A percentile compares a stretch with the other conserved stretches of the same genome.
These are phyloP conservation scores for Thecocarcelia acutangulata DNA, from an alignment of 2,888 invertebrate genomes.

Conservation along the genomic window DNA sequence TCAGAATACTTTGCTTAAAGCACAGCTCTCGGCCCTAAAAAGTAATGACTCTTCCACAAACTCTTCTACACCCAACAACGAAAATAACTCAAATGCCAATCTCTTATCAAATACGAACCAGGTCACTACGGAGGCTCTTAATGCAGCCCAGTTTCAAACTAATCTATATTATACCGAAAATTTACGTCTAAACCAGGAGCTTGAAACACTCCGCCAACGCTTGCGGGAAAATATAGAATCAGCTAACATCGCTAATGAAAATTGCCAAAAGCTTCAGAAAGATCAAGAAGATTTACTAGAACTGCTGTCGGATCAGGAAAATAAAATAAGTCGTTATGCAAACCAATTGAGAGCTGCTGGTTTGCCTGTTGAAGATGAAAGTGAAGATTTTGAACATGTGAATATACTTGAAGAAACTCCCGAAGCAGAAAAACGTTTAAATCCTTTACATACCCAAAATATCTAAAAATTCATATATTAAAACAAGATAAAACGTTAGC, in stretches of 20 bases:
- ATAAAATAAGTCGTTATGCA: conserved; percentile 86
- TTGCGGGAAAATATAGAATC: conserved; percentile 74
- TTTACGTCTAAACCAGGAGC: conserved; percentile 78
- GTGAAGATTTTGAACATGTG: conserved; percentile 40
- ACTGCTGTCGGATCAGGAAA: conserved; percentile 93
- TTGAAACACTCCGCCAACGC: conserved; percentile 75
- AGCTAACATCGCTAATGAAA: conserved; percentile 77
- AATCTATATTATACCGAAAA: conserved; percentile 80
- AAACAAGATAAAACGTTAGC: too few species aligned
- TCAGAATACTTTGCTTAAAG: conserved; percentile 92
- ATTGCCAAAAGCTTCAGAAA: conserved; percentile 87
- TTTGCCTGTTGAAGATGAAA: conserved; percentile 76
- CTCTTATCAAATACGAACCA: conserved; percentile 12
- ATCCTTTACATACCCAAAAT: conserved; percentile 40
- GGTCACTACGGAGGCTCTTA: conserved; percentile 71
- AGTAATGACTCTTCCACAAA: conserved; percentile 70
- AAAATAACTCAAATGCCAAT: conserved; percentile 34
- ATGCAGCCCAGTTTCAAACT: conserved; percentile 76
- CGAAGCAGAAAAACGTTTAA: conserved; percentile 41
- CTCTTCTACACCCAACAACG: conserved; percentile 59
- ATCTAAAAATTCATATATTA: conserved; percentile 20
- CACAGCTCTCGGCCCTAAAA: conserved; percentile 84
- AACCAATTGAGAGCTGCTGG: conserved; percentile 83
- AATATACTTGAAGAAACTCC: conserved; percentile 12
- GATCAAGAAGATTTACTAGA: conserved; percentile 97